Evolutionary conservation across 2,888 invertebrate genomes (phyloP).

Genomic region (Apamea monoglypha): DNA sequence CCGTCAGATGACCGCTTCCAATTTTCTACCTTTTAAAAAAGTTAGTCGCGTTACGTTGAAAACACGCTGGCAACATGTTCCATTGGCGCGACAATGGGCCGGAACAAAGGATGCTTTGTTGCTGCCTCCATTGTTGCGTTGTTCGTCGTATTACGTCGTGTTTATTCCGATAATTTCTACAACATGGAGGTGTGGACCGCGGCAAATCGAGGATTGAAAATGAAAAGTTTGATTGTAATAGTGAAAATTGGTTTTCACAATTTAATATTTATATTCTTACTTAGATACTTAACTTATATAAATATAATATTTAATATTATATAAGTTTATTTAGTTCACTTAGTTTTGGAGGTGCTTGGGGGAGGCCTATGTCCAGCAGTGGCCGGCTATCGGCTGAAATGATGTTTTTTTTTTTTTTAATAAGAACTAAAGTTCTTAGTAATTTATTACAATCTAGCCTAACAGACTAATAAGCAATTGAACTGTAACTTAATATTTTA

Average conservation of each 20-base stretch:
- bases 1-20: slow-evolving; percentile 55
- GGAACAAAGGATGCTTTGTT: slow-evolving; percentile 75
- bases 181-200: slow-evolving; percentile 9
- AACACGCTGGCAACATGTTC: slow-evolving; percentile 70
- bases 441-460: too few species aligned
- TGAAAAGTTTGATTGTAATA: neutral
- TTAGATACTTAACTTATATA: too few species aligned
- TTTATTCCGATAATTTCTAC: slow-evolving; percentile 61
- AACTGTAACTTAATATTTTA: too few species aligned
- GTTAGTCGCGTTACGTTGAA: slow-evolving; percentile 57
- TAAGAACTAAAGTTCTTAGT: too few species aligned
- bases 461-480: too few species aligned
- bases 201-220: neutral
- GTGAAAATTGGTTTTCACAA: neutral
- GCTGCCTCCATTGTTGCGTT: slow-evolving; percentile 67
- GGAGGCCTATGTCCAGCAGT: too few species aligned
- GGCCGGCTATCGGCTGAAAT: too few species aligned
- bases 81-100: slow-evolving; percentile 67
- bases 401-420: too few species aligned
- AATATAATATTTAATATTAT: too few species aligned
- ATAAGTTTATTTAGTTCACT: too few species aligned
- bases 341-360: too few species aligned
- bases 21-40: slow-evolving; percentile 68
- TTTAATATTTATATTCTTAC: too few species aligned
- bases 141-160: slow-evolving; percentile 45